Percentiles rank a stretch among this genome's conserved stretches.
Evolutionary conservation across 2,113 vertebrate species (phyloP).

Genomic region (Lepisosteus osseus): DNA sequence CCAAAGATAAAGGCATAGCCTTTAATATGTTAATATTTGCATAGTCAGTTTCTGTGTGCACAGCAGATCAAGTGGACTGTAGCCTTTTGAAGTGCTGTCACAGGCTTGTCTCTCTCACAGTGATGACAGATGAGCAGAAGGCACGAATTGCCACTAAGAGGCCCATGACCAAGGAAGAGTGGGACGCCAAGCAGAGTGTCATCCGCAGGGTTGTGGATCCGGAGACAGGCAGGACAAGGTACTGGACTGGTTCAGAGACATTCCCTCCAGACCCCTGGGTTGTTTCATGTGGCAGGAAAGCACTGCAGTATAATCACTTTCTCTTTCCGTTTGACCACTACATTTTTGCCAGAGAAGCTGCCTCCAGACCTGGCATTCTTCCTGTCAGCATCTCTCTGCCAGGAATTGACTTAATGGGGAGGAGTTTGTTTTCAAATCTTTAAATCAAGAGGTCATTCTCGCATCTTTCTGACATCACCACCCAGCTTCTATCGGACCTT

Average conservation of each 20-base stretch:
- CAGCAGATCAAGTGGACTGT: not conserved
- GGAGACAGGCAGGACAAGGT: conserved; percentile 88
- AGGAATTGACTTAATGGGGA: too few species aligned
- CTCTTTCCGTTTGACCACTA: not conserved
- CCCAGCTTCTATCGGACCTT: too few species aligned
- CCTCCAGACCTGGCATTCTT: too few species aligned
- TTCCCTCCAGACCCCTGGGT: too few species aligned
- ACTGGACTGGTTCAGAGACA: not conserved
- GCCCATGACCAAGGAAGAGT: conserved; percentile 93
- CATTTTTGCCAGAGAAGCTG: not conserved
- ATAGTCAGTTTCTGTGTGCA: not conserved
- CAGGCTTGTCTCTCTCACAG: conserved; percentile 48
- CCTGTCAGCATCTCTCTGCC: too few species aligned
- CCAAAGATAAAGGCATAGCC: too few species aligned
- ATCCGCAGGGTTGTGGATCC: conserved; percentile 87
- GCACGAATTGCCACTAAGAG: conserved; percentile 89
- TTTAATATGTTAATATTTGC: not conserved
- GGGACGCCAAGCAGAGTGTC: conserved; percentile 87
- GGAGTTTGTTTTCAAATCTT: too few species aligned
- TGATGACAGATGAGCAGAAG: conserved; percentile 91
- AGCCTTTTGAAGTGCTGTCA: too few species aligned
- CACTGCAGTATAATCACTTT: not conserved
- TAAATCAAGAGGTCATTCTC: too few species aligned
- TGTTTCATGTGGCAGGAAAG: not conserved
- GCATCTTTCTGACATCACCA: too few species aligned